Base-by-base conservation (phyloP, 2,888 invertebrate genomes). In the Volucella inanis region DNA sequence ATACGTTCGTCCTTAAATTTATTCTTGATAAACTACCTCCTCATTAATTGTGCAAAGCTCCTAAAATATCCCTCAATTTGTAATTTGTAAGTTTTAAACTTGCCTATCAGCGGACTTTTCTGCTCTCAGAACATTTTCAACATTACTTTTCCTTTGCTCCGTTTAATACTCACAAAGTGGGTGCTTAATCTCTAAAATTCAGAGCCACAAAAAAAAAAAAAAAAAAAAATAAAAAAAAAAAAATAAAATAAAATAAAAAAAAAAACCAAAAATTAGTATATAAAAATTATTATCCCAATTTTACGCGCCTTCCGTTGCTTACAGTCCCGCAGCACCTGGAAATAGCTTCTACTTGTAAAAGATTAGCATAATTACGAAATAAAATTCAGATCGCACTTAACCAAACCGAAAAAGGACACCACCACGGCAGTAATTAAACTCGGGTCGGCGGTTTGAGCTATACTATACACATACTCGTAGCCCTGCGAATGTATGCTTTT, bases 281-380 rank as follows among this genome's bases (percentile, higher is more conserved):
- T 31, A 31, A 74, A 47, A 61, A 55, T 64, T 83, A 57, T 79
- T 47, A 74, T 68, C 68, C 72, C 22, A 79, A 84, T 75, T 70
- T 59, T 38, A 18, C 50, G 45, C 31, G 64, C 38, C 31, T 31
- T 31, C 31, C 31, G 31, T 31, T 6, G 31, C 31, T 1, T 31
- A 4, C 31, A 41, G 50, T 47, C 8, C 41, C 14, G 11, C 49
- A 14, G 18, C 57, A 79, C 68, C 68, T 52, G 65, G 4, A 15
- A 70, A 68, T 67, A 50, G 61, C 31, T 31, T 31, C 6, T 59
- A 80, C 84, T 80, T 84, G 80, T 55, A 71, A 85, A 68, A 68
- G 84, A 85, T 85, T 80, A 85, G 76, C 84, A 85, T 85, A 85
- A 85, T 85, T 85, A 52, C 75, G 52, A 72, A 85, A 85, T 80